Evolutionary conservation across 2,888 invertebrate species (phyloP).

Genomic region (Epinotia nisella): DNA sequence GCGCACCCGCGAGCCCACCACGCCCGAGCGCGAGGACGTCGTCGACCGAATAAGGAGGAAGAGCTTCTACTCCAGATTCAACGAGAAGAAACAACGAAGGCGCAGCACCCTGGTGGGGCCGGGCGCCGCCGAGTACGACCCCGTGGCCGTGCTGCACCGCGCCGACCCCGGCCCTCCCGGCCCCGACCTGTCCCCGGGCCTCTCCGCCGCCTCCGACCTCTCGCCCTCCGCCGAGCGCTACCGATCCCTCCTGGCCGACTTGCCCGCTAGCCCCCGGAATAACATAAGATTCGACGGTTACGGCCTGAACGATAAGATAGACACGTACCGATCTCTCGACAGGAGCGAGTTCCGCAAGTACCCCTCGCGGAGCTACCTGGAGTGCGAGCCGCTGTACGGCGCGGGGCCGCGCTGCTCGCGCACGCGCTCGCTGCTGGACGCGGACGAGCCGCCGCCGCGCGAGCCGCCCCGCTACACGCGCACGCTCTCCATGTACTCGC

Average conservation of each 20-base stretch:
- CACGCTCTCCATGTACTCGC: constrained; percentile 79
- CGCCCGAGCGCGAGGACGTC: constrained; percentile 88
- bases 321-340: constrained; percentile 79
- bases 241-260: constrained; percentile 70
- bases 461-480: constrained; percentile 77
- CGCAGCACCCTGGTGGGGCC: constrained; percentile 88
- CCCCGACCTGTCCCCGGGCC: constrained; percentile 75
- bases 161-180: constrained; percentile 71
- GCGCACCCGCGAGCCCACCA: constrained; percentile 76
- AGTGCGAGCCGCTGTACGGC: constrained; percentile 75
- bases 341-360: constrained; percentile 79
- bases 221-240: constrained; percentile 79
- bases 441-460: constrained; percentile 65
- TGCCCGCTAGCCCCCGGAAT: constrained; percentile 66
- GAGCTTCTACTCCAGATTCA: constrained; percentile 95
- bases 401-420: constrained; percentile 71
- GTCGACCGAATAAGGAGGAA: constrained; percentile 94
- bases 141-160: constrained; percentile 75
- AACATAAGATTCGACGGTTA: constrained; percentile 72
- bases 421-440: constrained; percentile 78
- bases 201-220: constrained; percentile 71
- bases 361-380: constrained; percentile 73
- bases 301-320: constrained; percentile 76
- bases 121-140: constrained; percentile 84
- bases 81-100: constrained; percentile 90